Percentiles rank a stretch among this genome's conserved stretches.
These are phyloP conservation scores for Bathynomus jamesi DNA, from an alignment of 1,140 invertebrate genomes.

Conservation along the genomic window DNA sequence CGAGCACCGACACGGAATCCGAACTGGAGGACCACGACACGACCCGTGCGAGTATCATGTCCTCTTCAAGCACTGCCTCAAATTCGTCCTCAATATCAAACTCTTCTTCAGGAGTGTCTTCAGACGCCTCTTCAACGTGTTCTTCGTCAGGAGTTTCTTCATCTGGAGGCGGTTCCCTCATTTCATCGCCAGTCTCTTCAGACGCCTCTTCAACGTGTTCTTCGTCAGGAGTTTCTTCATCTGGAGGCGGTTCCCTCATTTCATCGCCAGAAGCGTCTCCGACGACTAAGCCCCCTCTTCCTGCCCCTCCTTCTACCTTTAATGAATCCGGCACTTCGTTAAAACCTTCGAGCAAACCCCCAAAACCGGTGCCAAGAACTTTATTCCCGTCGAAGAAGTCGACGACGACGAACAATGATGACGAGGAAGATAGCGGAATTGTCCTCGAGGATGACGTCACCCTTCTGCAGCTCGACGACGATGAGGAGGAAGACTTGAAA, in stretches of 20 bases:
- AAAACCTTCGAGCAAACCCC: constrained; percentile 3
- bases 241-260: constrained; percentile 1
- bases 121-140: background rate
- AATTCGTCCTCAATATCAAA: background rate
- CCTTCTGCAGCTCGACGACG: background rate
- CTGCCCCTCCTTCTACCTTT: background rate
- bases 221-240: too few relatives aligned
- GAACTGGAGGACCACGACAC: constrained; percentile 28
- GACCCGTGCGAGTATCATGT: constrained; percentile 3
- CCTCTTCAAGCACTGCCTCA: background rate
- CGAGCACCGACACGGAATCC: constrained; percentile 26
- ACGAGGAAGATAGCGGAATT: background rate
- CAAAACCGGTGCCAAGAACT: background rate
- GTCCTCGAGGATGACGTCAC: background rate
- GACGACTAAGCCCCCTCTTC: background rate
- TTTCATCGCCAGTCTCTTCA: background rate
- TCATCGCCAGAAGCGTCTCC: background rate
- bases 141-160: constrained; percentile 5
- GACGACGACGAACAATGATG: background rate
- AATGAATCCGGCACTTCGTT: too few relatives aligned
- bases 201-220: background rate
- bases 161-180: background rate
- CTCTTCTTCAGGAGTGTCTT: constrained; percentile 1
- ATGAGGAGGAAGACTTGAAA: background rate
- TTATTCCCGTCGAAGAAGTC: background rate